A percentile compares a stretch with the other conserved stretches of the same genome.
Evolutionary conservation across 2,888 invertebrate species (phyloP).

Genomic region (Chymomyza fuscimana): DNA sequence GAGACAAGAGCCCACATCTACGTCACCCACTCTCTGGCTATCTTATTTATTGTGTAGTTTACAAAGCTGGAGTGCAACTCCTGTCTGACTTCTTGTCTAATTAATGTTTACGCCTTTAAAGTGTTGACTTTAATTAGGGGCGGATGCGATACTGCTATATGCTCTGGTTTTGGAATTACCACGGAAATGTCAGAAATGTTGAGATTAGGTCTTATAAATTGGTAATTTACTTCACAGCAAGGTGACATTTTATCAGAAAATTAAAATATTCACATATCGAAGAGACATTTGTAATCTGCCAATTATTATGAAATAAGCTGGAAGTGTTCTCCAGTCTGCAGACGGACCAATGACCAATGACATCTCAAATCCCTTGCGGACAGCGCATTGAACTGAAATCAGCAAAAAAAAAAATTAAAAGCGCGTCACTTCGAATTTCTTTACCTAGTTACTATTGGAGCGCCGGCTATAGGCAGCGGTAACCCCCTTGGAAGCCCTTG

Average conservation of each 20-base stretch:
- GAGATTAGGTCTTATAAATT: too few relatives aligned
- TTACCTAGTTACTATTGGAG: slow-evolving; percentile 60
- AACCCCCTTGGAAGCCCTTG: slow-evolving; percentile 14
- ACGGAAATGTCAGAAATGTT: slow-evolving; percentile 30
- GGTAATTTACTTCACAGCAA: too few relatives aligned
- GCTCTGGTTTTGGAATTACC: slow-evolving; percentile 11
- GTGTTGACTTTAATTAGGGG: slow-evolving; percentile 57
- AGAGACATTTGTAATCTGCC: slow-evolving; percentile 72
- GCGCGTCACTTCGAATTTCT: slow-evolving; percentile 69
- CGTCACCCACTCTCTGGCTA: slow-evolving; percentile 24
- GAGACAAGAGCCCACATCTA: slow-evolving; percentile 11
- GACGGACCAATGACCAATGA: background rate
- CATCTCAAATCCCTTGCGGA: background rate
- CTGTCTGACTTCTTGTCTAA: slow-evolving; percentile 55
- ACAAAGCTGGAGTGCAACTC: slow-evolving; percentile 20
- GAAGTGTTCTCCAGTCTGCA: slow-evolving; percentile 19
- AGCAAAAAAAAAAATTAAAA: slow-evolving; percentile 54
- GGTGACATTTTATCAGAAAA: too few relatives aligned
- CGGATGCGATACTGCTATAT: slow-evolving; percentile 64
- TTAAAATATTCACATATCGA: slow-evolving; percentile 18
- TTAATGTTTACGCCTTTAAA: slow-evolving; percentile 68
- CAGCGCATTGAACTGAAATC: slow-evolving; percentile 1
- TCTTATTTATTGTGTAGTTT: slow-evolving; percentile 57
- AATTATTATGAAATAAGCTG: slow-evolving; percentile 65
- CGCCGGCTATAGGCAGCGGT: slow-evolving; percentile 61